Conservation (phyloP, 2,797 vertebrate species). For the Cephalopachus bancanus region DNA sequence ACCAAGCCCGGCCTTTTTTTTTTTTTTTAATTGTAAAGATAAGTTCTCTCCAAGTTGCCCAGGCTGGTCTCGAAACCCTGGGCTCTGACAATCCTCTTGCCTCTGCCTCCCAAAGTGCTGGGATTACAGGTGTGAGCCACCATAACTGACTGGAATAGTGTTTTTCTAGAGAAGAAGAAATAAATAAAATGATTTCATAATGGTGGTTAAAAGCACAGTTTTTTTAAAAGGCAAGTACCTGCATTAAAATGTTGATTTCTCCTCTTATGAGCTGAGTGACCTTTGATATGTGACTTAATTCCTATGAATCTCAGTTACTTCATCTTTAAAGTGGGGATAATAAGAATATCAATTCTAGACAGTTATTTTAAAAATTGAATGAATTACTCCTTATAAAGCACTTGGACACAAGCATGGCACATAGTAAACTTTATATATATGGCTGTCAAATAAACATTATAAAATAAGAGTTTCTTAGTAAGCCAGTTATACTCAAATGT, state of each 20-base stretch:
- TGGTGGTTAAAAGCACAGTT: not conserved
- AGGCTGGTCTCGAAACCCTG: too few species aligned
- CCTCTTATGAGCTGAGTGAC: not conserved
- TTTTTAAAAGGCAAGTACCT: not conserved
- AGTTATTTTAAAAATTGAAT: not conserved
- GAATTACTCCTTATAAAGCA: not conserved
- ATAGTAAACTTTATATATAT: not conserved
- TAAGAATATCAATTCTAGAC: not conserved
- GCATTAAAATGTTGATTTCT: not conserved
- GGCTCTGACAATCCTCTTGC: too few species aligned
- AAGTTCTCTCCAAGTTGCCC: too few species aligned
- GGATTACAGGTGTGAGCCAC: too few species aligned
- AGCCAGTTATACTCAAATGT: not conserved
- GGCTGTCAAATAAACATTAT: not conserved
- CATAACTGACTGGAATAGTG: not conserved
- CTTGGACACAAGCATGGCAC: not conserved
- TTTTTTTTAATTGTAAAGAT: too few species aligned
- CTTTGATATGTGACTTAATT: not conserved
- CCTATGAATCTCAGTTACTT: not conserved
- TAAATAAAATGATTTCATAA: not conserved
- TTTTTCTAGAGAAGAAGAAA: not conserved
- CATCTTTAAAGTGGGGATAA: not conserved
- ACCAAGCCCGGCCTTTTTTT: too few species aligned
- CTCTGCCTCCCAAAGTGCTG: too few species aligned
- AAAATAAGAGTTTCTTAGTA: not conserved